phyloP scores from a whole-genome alignment of 1,140 invertebrate genomes.

The Drosophila ohnishii region DNA sequence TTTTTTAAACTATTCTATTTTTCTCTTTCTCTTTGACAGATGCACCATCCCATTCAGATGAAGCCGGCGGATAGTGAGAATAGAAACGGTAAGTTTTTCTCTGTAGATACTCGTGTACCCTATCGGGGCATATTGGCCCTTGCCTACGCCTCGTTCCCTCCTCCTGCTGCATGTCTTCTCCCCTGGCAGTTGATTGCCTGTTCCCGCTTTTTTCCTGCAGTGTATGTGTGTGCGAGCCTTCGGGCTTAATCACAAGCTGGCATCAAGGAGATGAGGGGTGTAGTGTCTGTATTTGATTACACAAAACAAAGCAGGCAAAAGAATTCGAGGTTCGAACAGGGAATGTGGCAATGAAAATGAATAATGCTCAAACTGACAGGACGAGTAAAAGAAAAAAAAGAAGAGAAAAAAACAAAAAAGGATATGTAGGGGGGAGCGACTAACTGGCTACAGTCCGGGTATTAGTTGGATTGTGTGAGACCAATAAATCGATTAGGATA shows the following conservation, averaged over 20 bases:
- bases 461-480: slow-evolving; percentile 45
- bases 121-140: slow-evolving; percentile 37
- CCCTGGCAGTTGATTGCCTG: slow-evolving; percentile 55
- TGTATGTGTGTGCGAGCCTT: slow-evolving; percentile 37
- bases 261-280: slow-evolving; percentile 33
- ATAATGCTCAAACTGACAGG: slow-evolving; percentile 60
- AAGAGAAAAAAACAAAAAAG: not conserved
- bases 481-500: slow-evolving; percentile 71
- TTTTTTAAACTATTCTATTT: slow-evolving; percentile 25
- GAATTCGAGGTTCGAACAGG: slow-evolving; percentile 32
- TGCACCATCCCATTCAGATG: slow-evolving; percentile 99
- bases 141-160: not conserved
- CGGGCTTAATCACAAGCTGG: slow-evolving; percentile 73
- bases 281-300: slow-evolving; percentile 58
- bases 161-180: slow-evolving; percentile 9
- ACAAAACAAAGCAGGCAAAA: slow-evolving; percentile 50
- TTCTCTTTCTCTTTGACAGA: slow-evolving; percentile 88
- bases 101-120: slow-evolving; percentile 27
- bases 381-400: slow-evolving; percentile 1
- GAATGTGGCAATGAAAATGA: slow-evolving; percentile 65
- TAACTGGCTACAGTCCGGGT: slow-evolving; percentile 25
- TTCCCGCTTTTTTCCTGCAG: slow-evolving; percentile 21
- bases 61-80: slow-evolving; percentile 99
- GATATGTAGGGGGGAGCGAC: not conserved
- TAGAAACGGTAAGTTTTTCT: slow-evolving; percentile 93